phyloP scores from a whole-genome alignment of 2,797 vertebrate genomes.

The Danio choprae region DNA sequence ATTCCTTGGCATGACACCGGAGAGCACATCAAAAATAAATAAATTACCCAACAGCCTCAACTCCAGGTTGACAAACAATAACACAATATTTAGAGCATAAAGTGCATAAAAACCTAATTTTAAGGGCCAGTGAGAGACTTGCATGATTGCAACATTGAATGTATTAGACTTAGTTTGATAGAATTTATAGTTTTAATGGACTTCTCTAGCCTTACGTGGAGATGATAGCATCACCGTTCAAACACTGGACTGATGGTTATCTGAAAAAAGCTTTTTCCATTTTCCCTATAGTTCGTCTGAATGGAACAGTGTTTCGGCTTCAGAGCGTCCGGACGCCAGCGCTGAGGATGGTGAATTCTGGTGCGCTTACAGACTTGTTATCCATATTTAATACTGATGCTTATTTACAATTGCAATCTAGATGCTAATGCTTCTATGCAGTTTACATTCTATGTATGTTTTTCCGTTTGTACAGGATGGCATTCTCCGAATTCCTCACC shows the following conservation, averaged over 20 bases:
- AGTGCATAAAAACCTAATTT: neutral
- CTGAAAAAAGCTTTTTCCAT: neutral
- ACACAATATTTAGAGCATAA: neutral
- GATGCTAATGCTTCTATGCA: no score
- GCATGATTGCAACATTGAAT: neutral
- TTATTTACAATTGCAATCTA: neutral
- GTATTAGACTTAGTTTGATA: neutral
- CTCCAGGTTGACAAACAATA: no score
- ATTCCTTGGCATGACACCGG: no score
- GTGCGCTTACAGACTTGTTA: conserved; percentile 64
- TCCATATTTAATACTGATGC: no score
- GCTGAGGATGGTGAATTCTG: conserved; percentile 93
- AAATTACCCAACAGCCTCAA: no score
- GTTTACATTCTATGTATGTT: neutral
- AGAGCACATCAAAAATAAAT: no score
- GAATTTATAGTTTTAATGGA: neutral
- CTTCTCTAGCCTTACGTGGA: neutral
- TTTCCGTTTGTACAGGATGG: conserved; percentile 80
- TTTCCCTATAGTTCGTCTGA: conserved; percentile 74
- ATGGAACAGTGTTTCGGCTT: conserved; percentile 82
- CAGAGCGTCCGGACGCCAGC: conserved; percentile 70
- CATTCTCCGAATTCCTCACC: conserved; percentile 83
- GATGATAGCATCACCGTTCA: neutral
- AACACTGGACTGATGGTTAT: neutral
- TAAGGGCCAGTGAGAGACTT: neutral